phyloP scores from a whole-genome alignment of 2,113 vertebrate genomes.

The Halichoerus grypus region DNA sequence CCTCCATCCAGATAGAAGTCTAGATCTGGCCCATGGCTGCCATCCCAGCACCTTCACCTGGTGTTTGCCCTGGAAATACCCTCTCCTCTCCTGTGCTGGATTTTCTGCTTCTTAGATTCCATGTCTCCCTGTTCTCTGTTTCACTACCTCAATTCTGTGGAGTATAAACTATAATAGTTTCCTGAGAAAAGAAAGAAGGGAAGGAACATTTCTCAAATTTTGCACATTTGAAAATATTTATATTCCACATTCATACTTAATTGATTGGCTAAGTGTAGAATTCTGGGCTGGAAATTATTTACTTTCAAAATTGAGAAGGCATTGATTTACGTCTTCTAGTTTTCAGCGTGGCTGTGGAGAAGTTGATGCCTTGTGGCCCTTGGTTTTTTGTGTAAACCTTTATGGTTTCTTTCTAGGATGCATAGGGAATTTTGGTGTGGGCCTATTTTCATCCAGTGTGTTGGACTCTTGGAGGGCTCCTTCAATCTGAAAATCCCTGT shows the following conservation, averaged over 20 bases:
- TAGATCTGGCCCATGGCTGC: neutral
- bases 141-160: neutral
- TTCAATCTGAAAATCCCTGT: neutral
- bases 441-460: neutral
- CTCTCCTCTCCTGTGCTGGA: neutral
- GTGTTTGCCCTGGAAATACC: neutral
- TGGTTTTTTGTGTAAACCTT: neutral
- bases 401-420: neutral
- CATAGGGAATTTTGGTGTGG: neutral
- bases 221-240: neutral
- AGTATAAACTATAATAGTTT: neutral
- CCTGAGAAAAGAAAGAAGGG: neutral
- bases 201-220: neutral
- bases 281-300: neutral
- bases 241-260: neutral
- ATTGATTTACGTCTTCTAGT: neutral
- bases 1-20: neutral
- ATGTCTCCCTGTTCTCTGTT: neutral
- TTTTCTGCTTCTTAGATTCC: neutral
- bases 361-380: neutral
- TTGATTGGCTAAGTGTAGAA: neutral
- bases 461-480: neutral
- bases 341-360: neutral
- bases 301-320: neutral
- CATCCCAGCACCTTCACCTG: neutral